Conservation (phyloP, 2,797 vertebrate species). For the Enteromius treurensis region DNA sequence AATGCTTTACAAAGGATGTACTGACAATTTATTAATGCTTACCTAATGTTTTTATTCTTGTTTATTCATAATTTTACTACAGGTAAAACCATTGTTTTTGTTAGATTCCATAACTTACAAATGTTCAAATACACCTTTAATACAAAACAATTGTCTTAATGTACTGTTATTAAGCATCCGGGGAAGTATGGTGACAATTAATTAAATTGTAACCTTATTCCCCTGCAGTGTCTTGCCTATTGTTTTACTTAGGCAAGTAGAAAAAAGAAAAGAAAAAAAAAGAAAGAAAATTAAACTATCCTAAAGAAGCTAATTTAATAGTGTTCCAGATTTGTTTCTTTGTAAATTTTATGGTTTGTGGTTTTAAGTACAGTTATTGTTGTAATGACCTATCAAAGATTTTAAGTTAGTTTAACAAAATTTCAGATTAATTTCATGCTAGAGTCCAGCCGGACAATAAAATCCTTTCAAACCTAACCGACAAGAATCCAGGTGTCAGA, state of each 20-base stretch:
- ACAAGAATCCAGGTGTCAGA: conserved; percentile 68
- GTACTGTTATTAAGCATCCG: background rate
- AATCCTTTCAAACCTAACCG: conserved; percentile 26
- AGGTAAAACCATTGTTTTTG: no score
- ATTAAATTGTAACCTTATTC: background rate
- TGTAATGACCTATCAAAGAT: background rate
- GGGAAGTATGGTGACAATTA: background rate
- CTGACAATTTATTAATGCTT: no score
- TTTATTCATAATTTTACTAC: no score
- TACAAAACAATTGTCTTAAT: background rate
- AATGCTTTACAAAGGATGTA: no score
- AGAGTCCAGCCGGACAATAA: conserved; percentile 45
- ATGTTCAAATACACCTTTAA: background rate
- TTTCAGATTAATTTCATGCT: conserved; percentile 51
- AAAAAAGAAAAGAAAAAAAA: background rate
- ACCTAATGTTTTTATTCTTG: no score
- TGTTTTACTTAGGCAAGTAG: no score
- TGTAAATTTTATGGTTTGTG: background rate
- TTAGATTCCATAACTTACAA: no score
- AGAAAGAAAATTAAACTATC: background rate
- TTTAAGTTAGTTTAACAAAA: background rate
- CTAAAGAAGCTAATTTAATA: background rate
- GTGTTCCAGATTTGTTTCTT: background rate
- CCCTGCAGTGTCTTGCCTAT: background rate
- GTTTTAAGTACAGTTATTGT: background rate